These are phyloP conservation scores for Pyrocephalus nanus DNA, from an alignment of 2,797 vertebrate genomes.

Conservation along the genomic window DNA sequence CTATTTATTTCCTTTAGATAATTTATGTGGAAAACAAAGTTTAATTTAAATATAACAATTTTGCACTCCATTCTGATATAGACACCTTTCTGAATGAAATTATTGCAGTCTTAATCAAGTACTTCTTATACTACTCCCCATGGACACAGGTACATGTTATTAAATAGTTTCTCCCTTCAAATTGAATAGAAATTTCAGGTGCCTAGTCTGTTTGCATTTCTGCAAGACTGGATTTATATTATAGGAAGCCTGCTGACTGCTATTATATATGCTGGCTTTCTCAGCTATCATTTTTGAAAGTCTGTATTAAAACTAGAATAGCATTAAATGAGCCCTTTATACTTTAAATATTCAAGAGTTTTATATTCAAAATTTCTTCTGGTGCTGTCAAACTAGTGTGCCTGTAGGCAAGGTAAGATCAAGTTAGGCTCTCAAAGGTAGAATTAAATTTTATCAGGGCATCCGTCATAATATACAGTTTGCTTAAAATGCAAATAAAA, in stretches of 20 bases:
- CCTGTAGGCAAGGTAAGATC: constrained; percentile 80
- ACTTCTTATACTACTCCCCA: neutral
- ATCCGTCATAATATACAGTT: constrained; percentile 77
- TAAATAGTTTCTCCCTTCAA: constrained; percentile 36
- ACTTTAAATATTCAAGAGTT: constrained; percentile 80
- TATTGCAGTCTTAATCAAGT: neutral
- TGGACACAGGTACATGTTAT: neutral
- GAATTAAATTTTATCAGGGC: constrained; percentile 81
- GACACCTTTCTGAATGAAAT: constrained; percentile 8
- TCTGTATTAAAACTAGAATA: constrained; percentile 72
- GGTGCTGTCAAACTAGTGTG: constrained; percentile 74
- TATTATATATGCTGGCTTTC: constrained; percentile 46
- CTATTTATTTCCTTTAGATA: neutral
- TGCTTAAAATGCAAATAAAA: constrained; percentile 81
- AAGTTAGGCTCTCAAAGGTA: constrained; percentile 79
- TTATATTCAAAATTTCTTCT: constrained; percentile 80
- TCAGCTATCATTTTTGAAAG: constrained; percentile 48
- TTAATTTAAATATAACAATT: neutral
- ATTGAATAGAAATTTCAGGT: constrained; percentile 53
- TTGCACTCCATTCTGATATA: neutral
- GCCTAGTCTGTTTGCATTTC: constrained; percentile 61
- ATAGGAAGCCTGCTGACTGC: constrained; percentile 49
- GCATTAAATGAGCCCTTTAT: constrained; percentile 76
- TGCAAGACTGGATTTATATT: constrained; percentile 53
- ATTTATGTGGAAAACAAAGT: neutral